phyloP scores from a whole-genome alignment of 2,113 vertebrate genomes.

The Leucosticte australis region DNA sequence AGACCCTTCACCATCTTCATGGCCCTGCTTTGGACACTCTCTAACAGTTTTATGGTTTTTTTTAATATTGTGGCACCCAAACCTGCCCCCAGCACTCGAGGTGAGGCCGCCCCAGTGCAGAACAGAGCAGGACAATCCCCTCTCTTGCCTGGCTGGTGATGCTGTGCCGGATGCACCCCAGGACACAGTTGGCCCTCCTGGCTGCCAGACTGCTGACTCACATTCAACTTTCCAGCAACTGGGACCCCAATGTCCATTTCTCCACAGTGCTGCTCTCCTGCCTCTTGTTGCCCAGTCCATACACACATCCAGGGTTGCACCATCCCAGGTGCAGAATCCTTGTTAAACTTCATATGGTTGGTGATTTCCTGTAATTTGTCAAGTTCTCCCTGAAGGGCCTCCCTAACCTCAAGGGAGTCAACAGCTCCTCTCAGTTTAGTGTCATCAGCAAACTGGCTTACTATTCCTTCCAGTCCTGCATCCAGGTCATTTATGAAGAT shows the following conservation, averaged over 20 bases:
- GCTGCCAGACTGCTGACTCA: not conserved
- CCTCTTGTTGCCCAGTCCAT: not conserved
- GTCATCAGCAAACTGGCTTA: not conserved
- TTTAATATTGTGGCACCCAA: not conserved
- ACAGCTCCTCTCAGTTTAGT: rapidly evolving
- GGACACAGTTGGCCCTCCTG: rapidly evolving
- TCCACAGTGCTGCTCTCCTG: not conserved
- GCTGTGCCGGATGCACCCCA: not conserved
- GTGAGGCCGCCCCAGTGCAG: not conserved
- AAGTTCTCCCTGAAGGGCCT: not conserved
- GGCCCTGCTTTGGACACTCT: not conserved
- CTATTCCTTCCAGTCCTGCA: not conserved
- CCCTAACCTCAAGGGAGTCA: rapidly evolving
- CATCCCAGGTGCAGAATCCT: not conserved
- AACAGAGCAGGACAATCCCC: not conserved
- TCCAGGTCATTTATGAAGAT: not conserved
- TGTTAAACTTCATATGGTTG: not conserved
- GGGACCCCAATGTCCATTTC: not conserved
- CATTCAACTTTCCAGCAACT: rapidly evolving
- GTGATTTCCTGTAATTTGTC: not conserved
- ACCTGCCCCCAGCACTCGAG: not conserved
- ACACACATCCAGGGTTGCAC: not conserved
- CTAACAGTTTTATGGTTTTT: not conserved
- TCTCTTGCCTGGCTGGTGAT: rapidly evolving
- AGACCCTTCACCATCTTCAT: no score